Evolutionary conservation across 2,888 invertebrate genomes (phyloP).

Genomic region (Stenoptilia bipunctidactyla): DNA sequence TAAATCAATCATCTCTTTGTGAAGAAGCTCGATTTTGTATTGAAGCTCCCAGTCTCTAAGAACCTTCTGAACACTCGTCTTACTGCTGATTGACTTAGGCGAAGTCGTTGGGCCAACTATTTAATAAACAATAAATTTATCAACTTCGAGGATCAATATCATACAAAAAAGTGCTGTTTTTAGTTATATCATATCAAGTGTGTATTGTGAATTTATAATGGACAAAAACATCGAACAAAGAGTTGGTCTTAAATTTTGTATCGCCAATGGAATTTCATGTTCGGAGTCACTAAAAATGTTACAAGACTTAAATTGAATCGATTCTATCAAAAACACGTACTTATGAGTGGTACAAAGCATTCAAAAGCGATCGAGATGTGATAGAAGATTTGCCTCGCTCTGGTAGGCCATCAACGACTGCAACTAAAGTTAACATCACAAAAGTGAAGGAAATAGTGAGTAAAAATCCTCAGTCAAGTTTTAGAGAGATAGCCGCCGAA

Average conservation of each 20-base stretch:
- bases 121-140: too few species aligned
- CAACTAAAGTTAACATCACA: constrained; percentile 11
- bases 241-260: constrained; percentile 17
- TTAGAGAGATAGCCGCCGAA: constrained; percentile 9
- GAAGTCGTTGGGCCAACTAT: too few species aligned
- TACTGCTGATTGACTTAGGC: too few species aligned
- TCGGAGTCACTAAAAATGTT: constrained; percentile 16
- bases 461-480: constrained; percentile 9
- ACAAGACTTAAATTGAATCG: constrained; percentile 14
- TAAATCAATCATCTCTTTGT: too few species aligned
- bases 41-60: too few species aligned
- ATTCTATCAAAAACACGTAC: constrained; percentile 13
- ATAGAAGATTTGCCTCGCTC: constrained; percentile 15
- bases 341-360: constrained; percentile 10
- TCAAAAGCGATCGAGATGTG: constrained; percentile 17
- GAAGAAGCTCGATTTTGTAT: too few species aligned
- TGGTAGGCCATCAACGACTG: constrained; percentile 13
- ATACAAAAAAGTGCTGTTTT: too few species aligned
- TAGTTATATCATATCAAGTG: too few species aligned
- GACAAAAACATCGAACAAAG: too few species aligned
- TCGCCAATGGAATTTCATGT: constrained; percentile 17
- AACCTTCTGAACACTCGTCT: too few species aligned
- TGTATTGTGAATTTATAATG: too few species aligned
- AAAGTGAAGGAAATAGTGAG: constrained; percentile 7
- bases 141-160: too few species aligned